These are phyloP conservation scores for Daktulosphaira vitifoliae DNA, from an alignment of 1,140 invertebrate species.

Conservation along the genomic window DNA sequence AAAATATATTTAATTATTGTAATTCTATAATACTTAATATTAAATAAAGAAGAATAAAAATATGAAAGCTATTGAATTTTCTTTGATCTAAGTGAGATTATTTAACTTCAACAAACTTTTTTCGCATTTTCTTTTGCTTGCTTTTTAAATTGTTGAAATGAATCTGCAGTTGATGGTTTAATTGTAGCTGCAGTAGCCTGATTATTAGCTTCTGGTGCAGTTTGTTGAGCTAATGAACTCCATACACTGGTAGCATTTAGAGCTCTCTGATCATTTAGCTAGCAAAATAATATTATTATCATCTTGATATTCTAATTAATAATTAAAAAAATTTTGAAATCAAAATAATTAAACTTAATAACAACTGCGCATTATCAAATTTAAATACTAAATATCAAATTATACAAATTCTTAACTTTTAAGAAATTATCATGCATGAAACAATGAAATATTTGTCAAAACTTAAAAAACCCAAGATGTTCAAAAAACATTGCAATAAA, in stretches of 20 bases:
- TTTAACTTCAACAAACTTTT: constrained; percentile 49
- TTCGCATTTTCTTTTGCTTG: constrained; percentile 91
- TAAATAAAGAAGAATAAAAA: constrained; percentile 29
- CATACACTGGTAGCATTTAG: constrained; percentile 78
- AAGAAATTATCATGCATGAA: no score
- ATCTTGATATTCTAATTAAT: no score
- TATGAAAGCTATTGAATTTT: background rate
- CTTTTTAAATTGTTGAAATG: constrained; percentile 80
- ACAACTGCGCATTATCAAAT: no score
- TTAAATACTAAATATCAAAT: no score
- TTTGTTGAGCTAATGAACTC: constrained; percentile 78
- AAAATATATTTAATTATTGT: constrained; percentile 15
- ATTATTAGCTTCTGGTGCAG: constrained; percentile 49
- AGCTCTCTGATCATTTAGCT: constrained; percentile 47
- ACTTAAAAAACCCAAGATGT: no score
- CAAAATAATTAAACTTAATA: no score
- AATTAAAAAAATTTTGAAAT: no score
- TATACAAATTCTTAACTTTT: no score
- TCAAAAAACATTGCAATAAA: no score
- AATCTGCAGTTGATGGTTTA: constrained; percentile 44
- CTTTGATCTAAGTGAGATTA: no score
- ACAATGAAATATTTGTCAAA: no score
- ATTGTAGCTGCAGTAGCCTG: constrained; percentile 39
- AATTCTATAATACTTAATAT: background rate
- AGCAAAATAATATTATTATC: background rate